phyloP scores from a whole-genome alignment of 2,113 vertebrate species.

The Cynocephalus volans region DNA sequence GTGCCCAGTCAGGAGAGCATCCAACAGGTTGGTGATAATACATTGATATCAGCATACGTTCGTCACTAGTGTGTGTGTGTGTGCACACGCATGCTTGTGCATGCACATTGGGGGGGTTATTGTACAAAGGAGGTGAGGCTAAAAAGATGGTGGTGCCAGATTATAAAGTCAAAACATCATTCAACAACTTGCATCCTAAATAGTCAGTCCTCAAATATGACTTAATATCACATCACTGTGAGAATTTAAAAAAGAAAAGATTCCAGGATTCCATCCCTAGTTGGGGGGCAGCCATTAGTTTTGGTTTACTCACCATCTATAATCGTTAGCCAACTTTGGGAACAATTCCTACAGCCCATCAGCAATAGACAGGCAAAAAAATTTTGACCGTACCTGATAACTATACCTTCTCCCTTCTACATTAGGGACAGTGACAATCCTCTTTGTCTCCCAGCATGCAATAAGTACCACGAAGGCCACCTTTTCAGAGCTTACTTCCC shows the following conservation, averaged over 20 bases:
- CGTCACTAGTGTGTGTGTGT: background rate
- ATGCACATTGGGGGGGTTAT: background rate
- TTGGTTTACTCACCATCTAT: background rate
- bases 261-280: background rate
- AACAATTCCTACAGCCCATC: rapidly evolving
- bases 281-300: rapidly evolving
- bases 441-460: background rate
- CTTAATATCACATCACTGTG: background rate
- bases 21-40: background rate
- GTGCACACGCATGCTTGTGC: background rate
- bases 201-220: background rate
- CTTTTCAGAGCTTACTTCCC: background rate
- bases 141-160: background rate
- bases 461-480: background rate
- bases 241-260: background rate
- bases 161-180: background rate
- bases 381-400: background rate
- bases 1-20: background rate
- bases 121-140: background rate
- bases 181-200: background rate
- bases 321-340: background rate
- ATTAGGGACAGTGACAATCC: background rate
- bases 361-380: background rate
- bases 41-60: rapidly evolving
- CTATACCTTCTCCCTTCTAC: background rate